phyloP scores from a whole-genome alignment of 2,797 vertebrate genomes.

The Gila robusta region DNA sequence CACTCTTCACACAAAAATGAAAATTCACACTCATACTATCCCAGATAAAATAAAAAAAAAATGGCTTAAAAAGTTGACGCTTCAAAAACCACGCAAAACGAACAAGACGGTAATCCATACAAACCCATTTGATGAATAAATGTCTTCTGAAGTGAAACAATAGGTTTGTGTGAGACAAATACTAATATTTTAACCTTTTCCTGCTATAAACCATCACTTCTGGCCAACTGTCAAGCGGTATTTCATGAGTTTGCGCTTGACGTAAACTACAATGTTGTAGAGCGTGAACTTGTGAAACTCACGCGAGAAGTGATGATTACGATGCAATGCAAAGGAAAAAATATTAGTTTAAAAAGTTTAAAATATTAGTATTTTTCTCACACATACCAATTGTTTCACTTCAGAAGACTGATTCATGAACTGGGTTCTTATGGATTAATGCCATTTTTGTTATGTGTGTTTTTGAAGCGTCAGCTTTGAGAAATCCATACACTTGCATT shows the following conservation, averaged over 20 bases:
- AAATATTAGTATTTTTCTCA: neutral
- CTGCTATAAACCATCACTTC: neutral
- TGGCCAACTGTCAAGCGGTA: neutral
- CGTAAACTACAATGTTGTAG: neutral
- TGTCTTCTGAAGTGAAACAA: neutral
- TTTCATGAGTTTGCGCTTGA: neutral
- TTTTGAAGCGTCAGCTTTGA: neutral
- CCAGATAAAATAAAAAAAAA: neutral
- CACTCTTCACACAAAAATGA: neutral
- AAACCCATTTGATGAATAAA: neutral
- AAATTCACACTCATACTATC: neutral
- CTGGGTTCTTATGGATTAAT: too few relatives aligned
- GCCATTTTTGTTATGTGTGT: too few relatives aligned
- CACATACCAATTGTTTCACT: neutral
- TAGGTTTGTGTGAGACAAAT: neutral
- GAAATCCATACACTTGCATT: neutral
- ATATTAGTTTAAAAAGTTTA: neutral
- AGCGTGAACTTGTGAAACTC: neutral
- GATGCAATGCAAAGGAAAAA: neutral
- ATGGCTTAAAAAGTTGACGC: too few relatives aligned
- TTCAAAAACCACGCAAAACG: neutral
- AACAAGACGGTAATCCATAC: neutral
- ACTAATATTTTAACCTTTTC: neutral
- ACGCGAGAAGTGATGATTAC: neutral
- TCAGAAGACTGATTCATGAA: neutral